Conservation (phyloP, 2,888 invertebrate species). For the Meganola albula region DNA sequence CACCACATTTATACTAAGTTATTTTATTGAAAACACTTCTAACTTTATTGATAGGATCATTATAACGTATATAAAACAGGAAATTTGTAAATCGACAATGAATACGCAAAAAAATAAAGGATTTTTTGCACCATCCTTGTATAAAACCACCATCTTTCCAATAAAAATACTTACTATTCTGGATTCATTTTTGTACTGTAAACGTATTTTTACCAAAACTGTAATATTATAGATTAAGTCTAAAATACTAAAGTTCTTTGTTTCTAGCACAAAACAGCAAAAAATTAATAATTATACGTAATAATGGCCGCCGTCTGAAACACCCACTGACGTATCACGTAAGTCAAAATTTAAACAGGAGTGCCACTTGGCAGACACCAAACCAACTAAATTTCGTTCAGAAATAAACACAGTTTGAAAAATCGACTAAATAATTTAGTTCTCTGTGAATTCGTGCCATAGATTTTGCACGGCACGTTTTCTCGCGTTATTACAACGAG, state of each 20-base stretch:
- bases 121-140: slow-evolving; percentile 58
- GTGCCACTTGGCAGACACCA: slow-evolving; percentile 74
- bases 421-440: slow-evolving; percentile 19
- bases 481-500: no score
- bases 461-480: no score
- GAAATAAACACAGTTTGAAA: slow-evolving; percentile 9
- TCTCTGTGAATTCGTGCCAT: neutral
- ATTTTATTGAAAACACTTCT: slow-evolving; percentile 14
- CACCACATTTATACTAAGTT: slow-evolving; percentile 42
- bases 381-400: slow-evolving; percentile 58
- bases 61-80: no score
- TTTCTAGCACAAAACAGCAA: slow-evolving; percentile 66
- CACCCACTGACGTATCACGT: slow-evolving; percentile 78
- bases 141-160: slow-evolving; percentile 42
- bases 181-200: slow-evolving; percentile 84
- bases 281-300: slow-evolving; percentile 69
- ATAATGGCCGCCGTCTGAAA: slow-evolving; percentile 75
- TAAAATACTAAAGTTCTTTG: slow-evolving; percentile 60
- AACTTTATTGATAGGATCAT: slow-evolving; percentile 7
- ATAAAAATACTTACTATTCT: slow-evolving; percentile 85
- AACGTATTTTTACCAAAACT: slow-evolving; percentile 54
- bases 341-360: slow-evolving; percentile 68
- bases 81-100: no score
- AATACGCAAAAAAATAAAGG: slow-evolving; percentile 58
- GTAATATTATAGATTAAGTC: slow-evolving; percentile 44